phyloP scores from a whole-genome alignment of 2,888 invertebrate genomes.

The Orthosia gracilis region DNA sequence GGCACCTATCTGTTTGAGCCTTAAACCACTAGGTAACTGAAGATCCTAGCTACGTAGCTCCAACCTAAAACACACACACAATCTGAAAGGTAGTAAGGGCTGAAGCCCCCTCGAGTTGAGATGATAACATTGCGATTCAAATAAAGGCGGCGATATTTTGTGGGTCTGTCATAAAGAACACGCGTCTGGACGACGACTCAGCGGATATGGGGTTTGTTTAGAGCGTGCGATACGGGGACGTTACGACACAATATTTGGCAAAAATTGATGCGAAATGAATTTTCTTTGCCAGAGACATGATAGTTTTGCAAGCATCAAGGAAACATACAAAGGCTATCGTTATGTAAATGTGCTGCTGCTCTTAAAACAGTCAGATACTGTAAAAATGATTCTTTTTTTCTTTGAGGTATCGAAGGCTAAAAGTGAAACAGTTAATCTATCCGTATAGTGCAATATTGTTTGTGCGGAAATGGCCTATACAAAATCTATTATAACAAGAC shows the following conservation, averaged over 20 bases:
- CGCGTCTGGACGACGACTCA: constrained; percentile 79
- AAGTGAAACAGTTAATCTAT: no score
- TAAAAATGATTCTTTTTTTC: no score
- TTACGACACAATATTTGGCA: not conserved
- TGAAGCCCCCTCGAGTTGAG: constrained; percentile 56
- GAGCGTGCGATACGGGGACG: constrained; percentile 22
- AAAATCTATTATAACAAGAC: no score
- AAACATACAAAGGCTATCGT: no score
- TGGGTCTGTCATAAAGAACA: constrained; percentile 82
- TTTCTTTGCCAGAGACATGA: no score
- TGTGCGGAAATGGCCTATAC: no score
- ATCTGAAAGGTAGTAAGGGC: constrained; percentile 42
- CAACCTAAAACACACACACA: constrained; percentile 36
- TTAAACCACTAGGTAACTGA: not conserved
- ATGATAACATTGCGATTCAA: constrained; percentile 84
- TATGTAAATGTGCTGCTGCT: no score
- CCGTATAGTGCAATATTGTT: no score
- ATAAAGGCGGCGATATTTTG: constrained; percentile 80
- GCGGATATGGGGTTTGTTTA: constrained; percentile 63
- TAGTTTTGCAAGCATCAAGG: no score
- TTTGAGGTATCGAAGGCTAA: no score
- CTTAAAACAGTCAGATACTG: no score
- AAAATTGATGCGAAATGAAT: not conserved
- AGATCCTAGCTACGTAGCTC: not conserved
- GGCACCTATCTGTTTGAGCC: not conserved